Evolutionary conservation across 1,140 invertebrate species (phyloP).

Genomic region (Drosophila yakuba): DNA sequence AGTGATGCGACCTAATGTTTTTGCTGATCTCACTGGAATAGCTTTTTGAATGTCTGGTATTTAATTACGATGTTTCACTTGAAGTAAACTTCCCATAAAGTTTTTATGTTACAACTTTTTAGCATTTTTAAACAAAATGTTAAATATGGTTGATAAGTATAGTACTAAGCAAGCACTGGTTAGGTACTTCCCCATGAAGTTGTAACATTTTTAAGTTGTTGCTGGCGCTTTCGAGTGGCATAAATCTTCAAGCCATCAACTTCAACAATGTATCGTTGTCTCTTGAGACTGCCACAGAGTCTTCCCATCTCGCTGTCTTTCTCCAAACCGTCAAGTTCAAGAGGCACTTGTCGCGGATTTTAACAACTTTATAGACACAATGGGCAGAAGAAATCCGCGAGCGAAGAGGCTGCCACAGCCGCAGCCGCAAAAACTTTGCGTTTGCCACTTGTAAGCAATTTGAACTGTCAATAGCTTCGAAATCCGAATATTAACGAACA

Average conservation of each 20-base stretch:
- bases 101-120: neutral
- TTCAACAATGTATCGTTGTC: slow-evolving; percentile 56
- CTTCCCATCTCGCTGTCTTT: slow-evolving; percentile 22
- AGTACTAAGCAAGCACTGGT: slow-evolving; percentile 4
- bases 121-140: neutral
- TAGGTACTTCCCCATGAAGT: slow-evolving; percentile 30
- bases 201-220: slow-evolving; percentile 33
- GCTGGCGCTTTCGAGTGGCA: slow-evolving; percentile 52
- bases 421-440: slow-evolving; percentile 29
- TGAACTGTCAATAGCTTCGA: slow-evolving; percentile 63
- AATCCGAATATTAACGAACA: slow-evolving; percentile 65
- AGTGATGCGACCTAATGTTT: too few relatives aligned
- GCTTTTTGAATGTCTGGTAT: too few relatives aligned
- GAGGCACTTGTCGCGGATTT: slow-evolving; percentile 76
- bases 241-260: slow-evolving; percentile 56
- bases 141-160: neutral
- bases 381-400: slow-evolving; percentile 32
- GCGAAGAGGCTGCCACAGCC: slow-evolving; percentile 23
- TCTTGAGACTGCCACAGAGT: slow-evolving; percentile 51
- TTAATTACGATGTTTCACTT: too few relatives aligned
- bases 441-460: slow-evolving; percentile 77
- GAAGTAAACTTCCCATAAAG: too few relatives aligned
- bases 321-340: slow-evolving; percentile 60
- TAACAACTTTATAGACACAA: slow-evolving; percentile 74
- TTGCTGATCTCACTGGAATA: too few relatives aligned